Base-by-base conservation (phyloP, 2,888 invertebrate species). In the Enchytraeus crypticus region DNA sequence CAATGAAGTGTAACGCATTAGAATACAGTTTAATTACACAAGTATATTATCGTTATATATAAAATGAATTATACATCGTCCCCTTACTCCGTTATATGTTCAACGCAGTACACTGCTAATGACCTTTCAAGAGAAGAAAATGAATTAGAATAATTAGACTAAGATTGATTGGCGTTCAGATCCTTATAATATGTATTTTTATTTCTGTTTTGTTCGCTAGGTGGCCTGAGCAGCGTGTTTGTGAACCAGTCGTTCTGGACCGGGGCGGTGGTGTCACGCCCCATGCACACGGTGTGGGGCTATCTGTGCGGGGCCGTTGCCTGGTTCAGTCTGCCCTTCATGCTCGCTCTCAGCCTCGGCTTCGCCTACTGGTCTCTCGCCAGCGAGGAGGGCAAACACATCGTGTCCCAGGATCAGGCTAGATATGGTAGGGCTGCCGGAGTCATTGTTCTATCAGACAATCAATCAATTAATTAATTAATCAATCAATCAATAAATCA, bases 171-270 rank as follows among this genome's bases (percentile, higher is more conserved):
- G n/a, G n/a, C n/a, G n/a, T n/a, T n/a, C n/a, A 49, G 11, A 49
- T 11, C 8, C 11, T 18, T 49, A 49, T 21, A n/a, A 49, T 21
- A 21, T 49, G 23, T 11, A 11, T 51, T 21, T 11, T 14, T 29
- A 30, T 8, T 18, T 11, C 43, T 29, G 8, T 45, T 33, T 32
- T 47, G 21, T 51, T 27, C 49, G 23, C 5, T 64, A 69, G 69
- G 60, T 51, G 58, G 61, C n/a, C 61, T 69, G 56, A 60, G 65
- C 46, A 38, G 59, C 0, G 57, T 68, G 27, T 66, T 70, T 45
- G 61, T 64, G 14, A 59, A 70, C 56, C 69, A 70, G 65, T 57
- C 62, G 3, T 70, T 63, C 60, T 70, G 70, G 70, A 62, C 60
- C 59, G 45, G 45, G 21, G 64, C 64, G 14, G 59, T 65, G 14